phyloP scores from a whole-genome alignment of 2,797 vertebrate genomes.

The Glossophaga mutica region DNA sequence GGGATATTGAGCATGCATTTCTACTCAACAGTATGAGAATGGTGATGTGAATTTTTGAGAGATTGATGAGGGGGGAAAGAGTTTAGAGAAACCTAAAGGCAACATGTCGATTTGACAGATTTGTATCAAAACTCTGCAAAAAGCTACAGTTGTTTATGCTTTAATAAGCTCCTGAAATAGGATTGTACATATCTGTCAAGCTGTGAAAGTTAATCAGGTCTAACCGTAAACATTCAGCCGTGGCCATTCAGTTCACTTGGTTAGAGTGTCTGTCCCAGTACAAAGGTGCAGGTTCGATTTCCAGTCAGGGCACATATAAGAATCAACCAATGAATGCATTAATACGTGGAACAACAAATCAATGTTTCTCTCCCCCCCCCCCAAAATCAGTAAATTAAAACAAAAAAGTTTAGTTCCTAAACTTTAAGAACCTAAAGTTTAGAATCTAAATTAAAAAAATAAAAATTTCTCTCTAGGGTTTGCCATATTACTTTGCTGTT shows the following conservation, averaged over 20 bases:
- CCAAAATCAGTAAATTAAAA: neutral
- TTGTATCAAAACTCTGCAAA: neutral
- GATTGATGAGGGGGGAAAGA: neutral
- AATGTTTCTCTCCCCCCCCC: neutral
- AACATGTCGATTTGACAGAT: neutral
- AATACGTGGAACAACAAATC: neutral
- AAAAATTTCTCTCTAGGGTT: neutral
- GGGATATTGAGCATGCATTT: neutral
- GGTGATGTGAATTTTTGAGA: neutral
- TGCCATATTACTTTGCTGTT: neutral
- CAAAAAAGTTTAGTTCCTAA: neutral
- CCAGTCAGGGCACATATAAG: neutral
- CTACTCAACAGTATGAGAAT: neutral
- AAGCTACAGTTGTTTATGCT: neutral
- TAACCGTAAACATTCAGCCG: neutral
- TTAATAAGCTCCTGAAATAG: neutral
- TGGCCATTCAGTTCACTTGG: neutral
- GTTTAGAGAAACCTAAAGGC: neutral
- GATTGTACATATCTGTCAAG: neutral
- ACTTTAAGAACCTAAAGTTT: neutral
- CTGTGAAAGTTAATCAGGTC: neutral
- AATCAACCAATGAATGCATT: neutral
- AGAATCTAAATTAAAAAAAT: neutral
- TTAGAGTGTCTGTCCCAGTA: neutral
- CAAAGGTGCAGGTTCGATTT: neutral